These are phyloP conservation scores for Drosophila nr. fundita DNA, from an alignment of 2,888 invertebrate species.

Conservation along the genomic window DNA sequence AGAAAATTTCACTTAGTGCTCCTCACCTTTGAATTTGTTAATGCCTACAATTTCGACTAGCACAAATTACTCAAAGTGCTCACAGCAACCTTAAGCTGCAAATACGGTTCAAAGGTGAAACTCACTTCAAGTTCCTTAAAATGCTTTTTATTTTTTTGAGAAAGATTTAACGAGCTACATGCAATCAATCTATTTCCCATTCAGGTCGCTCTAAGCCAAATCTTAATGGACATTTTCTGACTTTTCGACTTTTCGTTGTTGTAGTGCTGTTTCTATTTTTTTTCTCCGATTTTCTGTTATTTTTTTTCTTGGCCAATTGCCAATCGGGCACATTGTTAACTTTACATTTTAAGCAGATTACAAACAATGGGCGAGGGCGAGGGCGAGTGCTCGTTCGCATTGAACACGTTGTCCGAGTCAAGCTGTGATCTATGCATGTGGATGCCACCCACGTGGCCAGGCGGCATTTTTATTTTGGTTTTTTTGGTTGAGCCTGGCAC, in stretches of 20 bases:
- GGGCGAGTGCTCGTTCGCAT: background rate
- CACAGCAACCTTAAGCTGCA: background rate
- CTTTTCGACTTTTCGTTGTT: conserved; percentile 24
- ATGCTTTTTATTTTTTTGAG: background rate
- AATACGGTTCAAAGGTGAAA: background rate
- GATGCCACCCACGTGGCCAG: conserved; percentile 41
- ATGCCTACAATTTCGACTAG: background rate
- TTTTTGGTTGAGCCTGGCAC: conserved; percentile 24
- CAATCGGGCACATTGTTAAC: conserved; percentile 74
- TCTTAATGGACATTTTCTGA: conserved; percentile 42
- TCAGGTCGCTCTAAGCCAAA: conserved; percentile 11
- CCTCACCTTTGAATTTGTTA: background rate
- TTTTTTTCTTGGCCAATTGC: conserved; percentile 55
- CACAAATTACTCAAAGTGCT: background rate
- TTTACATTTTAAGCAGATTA: conserved; percentile 79
- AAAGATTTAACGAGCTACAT: conserved; percentile 4
- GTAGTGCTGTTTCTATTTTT: conserved; percentile 22
- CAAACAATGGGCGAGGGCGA: conserved; percentile 53
- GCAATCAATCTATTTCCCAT: conserved; percentile 19
- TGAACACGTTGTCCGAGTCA: conserved; percentile 15
- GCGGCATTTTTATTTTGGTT: background rate
- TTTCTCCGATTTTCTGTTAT: conserved; percentile 7
- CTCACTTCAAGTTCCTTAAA: background rate
- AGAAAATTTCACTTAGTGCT: background rate
- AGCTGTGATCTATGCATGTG: conserved; percentile 32